These are phyloP conservation scores for Magallana gigas DNA, from an alignment of 1,140 invertebrate genomes.

Conservation along the genomic window DNA sequence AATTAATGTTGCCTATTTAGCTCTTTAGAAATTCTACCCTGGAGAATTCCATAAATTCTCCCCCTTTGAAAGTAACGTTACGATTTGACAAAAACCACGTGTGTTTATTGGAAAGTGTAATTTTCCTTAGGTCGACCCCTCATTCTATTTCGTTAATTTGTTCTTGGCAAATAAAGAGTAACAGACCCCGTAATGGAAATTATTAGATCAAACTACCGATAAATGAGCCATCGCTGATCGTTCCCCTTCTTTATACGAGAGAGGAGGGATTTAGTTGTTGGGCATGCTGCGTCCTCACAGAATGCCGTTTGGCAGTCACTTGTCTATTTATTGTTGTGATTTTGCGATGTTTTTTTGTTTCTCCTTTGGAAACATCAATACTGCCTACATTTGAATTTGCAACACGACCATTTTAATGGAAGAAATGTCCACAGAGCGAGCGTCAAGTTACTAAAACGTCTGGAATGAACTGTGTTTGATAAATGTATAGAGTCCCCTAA, in stretches of 20 bases:
- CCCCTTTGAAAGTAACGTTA: slow-evolving; percentile 46
- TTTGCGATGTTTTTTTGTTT: neutral
- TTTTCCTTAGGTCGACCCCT: slow-evolving; percentile 65
- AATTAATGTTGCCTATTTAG: slow-evolving; percentile 34
- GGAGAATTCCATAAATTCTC: slow-evolving; percentile 37
- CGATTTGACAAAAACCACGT: slow-evolving; percentile 63
- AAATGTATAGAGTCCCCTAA: slow-evolving; percentile 23
- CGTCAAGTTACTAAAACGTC: neutral
- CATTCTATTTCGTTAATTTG: slow-evolving; percentile 70
- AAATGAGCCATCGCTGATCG: slow-evolving; percentile 62
- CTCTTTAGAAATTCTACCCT: slow-evolving; percentile 17
- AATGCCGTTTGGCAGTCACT: neutral
- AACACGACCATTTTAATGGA: slow-evolving; percentile 28
- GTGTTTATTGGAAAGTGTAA: slow-evolving; percentile 56
- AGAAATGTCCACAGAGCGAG: neutral
- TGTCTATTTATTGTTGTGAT: slow-evolving; percentile 2
- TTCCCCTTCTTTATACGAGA: slow-evolving; percentile 50
- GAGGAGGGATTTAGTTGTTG: slow-evolving; percentile 27
- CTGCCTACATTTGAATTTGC: slow-evolving; percentile 29
- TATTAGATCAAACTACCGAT: slow-evolving; percentile 67
- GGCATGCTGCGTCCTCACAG: neutral
- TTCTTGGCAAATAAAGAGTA: slow-evolving; percentile 59
- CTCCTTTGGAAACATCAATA: neutral
- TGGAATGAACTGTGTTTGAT: slow-evolving; percentile 6
- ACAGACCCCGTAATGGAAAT: slow-evolving; percentile 64